Evolutionary conservation across 2,113 vertebrate genomes (phyloP).

Genomic region (Oophaga pumilio): DNA sequence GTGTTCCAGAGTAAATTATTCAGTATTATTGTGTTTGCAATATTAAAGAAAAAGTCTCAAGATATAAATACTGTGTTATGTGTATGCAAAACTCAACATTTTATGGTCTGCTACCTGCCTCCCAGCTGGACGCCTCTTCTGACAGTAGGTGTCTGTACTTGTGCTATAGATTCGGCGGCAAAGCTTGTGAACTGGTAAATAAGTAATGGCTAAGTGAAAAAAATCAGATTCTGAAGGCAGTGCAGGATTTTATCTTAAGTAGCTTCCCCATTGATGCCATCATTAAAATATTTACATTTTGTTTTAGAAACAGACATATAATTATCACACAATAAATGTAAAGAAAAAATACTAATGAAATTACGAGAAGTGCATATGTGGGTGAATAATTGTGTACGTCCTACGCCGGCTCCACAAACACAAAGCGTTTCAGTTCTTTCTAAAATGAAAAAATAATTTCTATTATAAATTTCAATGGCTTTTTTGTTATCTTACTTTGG

Average conservation of each 20-base stretch:
- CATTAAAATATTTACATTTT: constrained; percentile 36
- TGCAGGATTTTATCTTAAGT: constrained; percentile 4
- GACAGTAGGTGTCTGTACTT: constrained; percentile 18
- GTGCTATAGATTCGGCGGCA: neutral
- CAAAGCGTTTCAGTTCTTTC: constrained; percentile 30
- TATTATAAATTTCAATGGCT: constrained; percentile 51
- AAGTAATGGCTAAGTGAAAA: neutral
- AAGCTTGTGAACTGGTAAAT: constrained; percentile 1
- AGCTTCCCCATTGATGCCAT: constrained; percentile 6
- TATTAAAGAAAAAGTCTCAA: neutral
- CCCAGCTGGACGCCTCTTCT: neutral
- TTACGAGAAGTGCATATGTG: constrained; percentile 35
- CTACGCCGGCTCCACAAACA: constrained; percentile 30
- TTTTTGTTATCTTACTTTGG: constrained; percentile 51
- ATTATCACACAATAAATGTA: neutral
- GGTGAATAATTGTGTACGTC: constrained; percentile 48
- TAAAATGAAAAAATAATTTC: constrained; percentile 51
- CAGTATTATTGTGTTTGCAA: neutral
- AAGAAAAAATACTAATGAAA: constrained; percentile 40
- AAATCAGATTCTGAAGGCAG: neutral
- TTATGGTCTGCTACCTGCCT: neutral
- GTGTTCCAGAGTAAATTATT: neutral
- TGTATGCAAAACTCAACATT: neutral
- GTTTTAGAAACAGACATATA: neutral
- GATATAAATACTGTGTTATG: neutral